phyloP scores from a whole-genome alignment of 1,140 invertebrate genomes.

The Macrobrachium nipponense region DNA sequence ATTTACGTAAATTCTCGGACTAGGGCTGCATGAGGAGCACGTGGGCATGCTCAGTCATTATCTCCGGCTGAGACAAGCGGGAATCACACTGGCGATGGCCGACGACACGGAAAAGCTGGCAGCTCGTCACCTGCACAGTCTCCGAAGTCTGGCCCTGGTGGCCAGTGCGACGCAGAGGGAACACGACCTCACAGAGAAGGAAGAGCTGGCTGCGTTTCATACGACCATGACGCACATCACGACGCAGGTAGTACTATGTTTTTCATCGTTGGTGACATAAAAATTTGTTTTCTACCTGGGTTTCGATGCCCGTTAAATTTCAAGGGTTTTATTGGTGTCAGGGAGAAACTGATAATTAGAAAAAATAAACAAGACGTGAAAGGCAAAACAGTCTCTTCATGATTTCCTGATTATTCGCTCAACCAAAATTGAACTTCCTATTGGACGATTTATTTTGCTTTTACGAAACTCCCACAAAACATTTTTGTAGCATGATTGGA shows the following conservation, averaged over 20 bases:
- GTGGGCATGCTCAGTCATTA: conserved; percentile 20
- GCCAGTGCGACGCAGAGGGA: conserved; percentile 9
- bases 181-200: conserved; percentile 37
- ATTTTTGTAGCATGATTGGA: too few species aligned
- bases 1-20: neutral
- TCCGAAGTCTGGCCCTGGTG: conserved; percentile 33
- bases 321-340: too few species aligned
- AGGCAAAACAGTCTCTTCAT: too few species aligned
- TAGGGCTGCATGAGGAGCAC: conserved; percentile 49
- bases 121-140: conserved; percentile 37
- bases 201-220: conserved; percentile 48
- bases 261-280: neutral
- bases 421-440: too few species aligned
- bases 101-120: conserved; percentile 23
- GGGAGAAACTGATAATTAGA: too few species aligned
- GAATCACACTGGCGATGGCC: neutral
- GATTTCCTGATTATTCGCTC: too few species aligned
- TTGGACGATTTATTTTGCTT: too few species aligned
- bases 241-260: conserved; percentile 33
- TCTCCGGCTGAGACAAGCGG: conserved; percentile 17
- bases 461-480: too few species aligned
- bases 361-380: too few species aligned
- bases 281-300: neutral
- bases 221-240: conserved; percentile 53
- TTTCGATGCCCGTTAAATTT: too few species aligned